Conservation (phyloP, 2,888 invertebrate species). For the Petrolisthes cinctipes region DNA sequence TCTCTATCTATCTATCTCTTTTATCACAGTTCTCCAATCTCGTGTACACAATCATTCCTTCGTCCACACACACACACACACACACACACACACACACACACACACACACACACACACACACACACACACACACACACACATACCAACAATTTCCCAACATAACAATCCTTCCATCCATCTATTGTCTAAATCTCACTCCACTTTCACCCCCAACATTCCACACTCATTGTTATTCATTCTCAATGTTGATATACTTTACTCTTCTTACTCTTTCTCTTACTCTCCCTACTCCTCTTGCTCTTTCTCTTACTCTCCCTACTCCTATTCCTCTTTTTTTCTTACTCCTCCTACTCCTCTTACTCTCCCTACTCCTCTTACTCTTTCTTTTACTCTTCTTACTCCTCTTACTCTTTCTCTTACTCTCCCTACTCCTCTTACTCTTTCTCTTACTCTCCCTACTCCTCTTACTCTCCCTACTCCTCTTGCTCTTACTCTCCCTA, state of each 20-base stretch:
- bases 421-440: background rate
- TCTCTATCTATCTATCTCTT: too few species aligned
- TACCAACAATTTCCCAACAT: too few species aligned
- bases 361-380: background rate
- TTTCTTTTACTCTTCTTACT: background rate
- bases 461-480: background rate
- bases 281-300: background rate
- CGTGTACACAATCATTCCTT: too few species aligned
- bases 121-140: too few species aligned
- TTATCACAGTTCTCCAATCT: too few species aligned
- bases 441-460: background rate
- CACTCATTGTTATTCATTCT: background rate
- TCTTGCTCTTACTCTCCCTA: background rate
- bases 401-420: constrained; percentile 1
- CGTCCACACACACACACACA: too few species aligned
- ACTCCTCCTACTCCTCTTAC: background rate
- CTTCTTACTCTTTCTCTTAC: too few species aligned
- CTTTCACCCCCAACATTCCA: background rate
- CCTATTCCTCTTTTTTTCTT: background rate
- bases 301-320: background rate
- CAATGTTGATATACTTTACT: too few species aligned
- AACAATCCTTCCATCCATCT: too few species aligned
- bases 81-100: too few species aligned
- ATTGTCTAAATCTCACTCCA: too few species aligned
- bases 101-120: too few species aligned